Conservation (phyloP, 2,113 vertebrate species). For the Odobenus rosmarus region DNA sequence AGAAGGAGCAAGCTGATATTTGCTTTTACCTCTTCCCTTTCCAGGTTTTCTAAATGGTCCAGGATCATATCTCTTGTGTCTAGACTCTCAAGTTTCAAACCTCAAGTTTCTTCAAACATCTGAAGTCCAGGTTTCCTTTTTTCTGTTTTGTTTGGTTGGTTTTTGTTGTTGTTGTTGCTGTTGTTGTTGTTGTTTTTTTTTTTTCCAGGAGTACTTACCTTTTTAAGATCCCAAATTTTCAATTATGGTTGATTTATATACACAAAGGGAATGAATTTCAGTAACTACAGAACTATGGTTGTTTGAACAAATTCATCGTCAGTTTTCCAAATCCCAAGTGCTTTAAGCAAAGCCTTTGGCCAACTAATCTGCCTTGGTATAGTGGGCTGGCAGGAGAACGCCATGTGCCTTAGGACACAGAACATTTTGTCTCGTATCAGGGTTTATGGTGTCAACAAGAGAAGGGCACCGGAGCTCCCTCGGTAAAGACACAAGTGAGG, state of each 20-base stretch:
- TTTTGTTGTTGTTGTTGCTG: background rate
- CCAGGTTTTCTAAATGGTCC: background rate
- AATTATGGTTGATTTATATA: background rate
- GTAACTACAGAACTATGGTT: background rate
- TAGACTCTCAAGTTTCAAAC: background rate
- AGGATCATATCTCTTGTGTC: too few species aligned
- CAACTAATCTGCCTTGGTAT: background rate
- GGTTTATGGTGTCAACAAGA: background rate
- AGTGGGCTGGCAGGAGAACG: background rate
- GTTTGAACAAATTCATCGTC: background rate
- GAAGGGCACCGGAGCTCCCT: background rate
- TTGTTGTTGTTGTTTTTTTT: background rate
- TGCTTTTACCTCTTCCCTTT: background rate
- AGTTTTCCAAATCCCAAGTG: background rate
- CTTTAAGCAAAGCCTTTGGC: background rate
- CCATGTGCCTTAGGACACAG: accelerated
- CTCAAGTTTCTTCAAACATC: background rate
- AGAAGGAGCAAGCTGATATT: background rate
- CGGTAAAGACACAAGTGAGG: background rate
- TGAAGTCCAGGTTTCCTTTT: background rate
- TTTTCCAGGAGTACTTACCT: background rate
- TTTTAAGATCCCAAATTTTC: background rate
- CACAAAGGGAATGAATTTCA: background rate
- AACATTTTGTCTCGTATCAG: background rate
- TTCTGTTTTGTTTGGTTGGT: background rate